Evolutionary conservation across 1,140 invertebrate species (phyloP), one percentile per base, ranked within the genome.

Genomic region (Danaus plexippus): DNA sequence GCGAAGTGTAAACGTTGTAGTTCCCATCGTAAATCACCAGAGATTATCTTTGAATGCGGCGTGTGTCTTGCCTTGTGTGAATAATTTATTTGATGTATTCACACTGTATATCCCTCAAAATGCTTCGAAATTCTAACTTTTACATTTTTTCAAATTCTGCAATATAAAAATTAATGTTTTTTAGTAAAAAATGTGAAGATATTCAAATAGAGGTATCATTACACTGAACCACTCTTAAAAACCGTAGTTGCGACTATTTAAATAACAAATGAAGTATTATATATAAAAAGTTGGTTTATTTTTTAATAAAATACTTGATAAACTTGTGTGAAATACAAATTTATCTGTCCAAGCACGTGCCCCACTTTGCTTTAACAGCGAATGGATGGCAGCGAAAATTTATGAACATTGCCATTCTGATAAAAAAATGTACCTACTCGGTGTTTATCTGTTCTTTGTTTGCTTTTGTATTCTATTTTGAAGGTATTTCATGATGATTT

Each of bases 21-120:
- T 77, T 82, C 75, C 63, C 77, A 77, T 80, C 77, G 71, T 80
- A 83, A 82, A 83, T 83, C 82, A 82, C 57, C 52, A 63, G 67
- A 80, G 82, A 85, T 85, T 85, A 83, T 83, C 75, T 73, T 64
- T 67, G 67, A 64, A 71, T 71, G 67, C 68, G 66, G 69, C 74
- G 64, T 69, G 65, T 73, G 71, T 73, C 66, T 71, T 77, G 69
- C 50, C 70, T 47, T 64, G 61, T 59, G 77, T 81, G 77, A 81
- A 84, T 80, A 79, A 80, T 82, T 75, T 75, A 84, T 80, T 43
- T 51, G 49, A 57, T 63, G 67, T 73, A 18, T 52, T 61, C 47
- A 44, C 22, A 32, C 32, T 52, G 22, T 61, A 56, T 50, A 52
- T 48, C 52, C 44, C 50, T 42, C 43, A 15, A 49, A 51, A 49